These are phyloP conservation scores for Syrphus vitripennis DNA, from an alignment of 2,888 invertebrate species.

Conservation along the genomic window DNA sequence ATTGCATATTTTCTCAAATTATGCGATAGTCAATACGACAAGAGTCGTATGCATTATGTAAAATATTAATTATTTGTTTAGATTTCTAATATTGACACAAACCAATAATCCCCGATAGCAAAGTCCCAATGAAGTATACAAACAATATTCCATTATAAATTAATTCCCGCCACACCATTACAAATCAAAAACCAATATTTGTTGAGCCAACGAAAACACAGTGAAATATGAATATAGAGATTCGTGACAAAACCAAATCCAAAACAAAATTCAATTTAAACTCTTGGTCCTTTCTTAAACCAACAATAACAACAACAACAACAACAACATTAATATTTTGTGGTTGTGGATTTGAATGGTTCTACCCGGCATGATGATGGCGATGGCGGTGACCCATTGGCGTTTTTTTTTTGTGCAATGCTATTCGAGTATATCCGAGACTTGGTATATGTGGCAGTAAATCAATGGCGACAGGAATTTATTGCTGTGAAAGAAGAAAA, in stretches of 20 bases:
- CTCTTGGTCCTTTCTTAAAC: neutral
- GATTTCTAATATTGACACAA: constrained; percentile 4
- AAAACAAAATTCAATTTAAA: constrained; percentile 9
- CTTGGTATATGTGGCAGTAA: constrained; percentile 30
- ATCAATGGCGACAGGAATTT: constrained; percentile 51
- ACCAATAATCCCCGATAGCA: neutral
- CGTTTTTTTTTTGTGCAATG: neutral
- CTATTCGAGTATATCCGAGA: neutral
- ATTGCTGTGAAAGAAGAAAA: constrained; percentile 26
- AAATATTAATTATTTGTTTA: constrained; percentile 4
- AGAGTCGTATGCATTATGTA: neutral
- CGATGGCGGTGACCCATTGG: neutral
- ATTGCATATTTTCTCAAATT: neutral
- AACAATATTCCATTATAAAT: constrained; percentile 29
- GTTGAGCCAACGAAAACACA: neutral
- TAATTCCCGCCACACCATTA: constrained; percentile 12
- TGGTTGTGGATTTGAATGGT: neutral
- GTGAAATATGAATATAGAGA: neutral
- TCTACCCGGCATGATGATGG: neutral
- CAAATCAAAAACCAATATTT: constrained; percentile 47
- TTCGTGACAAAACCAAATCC: constrained; percentile 46
- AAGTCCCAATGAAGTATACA: constrained; percentile 1
- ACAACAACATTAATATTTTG: constrained; percentile 2
- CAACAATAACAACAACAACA: neutral
- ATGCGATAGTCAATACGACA: neutral